These are phyloP conservation scores for Cosmia pyralina DNA, from an alignment of 2,888 invertebrate species.

Conservation along the genomic window DNA sequence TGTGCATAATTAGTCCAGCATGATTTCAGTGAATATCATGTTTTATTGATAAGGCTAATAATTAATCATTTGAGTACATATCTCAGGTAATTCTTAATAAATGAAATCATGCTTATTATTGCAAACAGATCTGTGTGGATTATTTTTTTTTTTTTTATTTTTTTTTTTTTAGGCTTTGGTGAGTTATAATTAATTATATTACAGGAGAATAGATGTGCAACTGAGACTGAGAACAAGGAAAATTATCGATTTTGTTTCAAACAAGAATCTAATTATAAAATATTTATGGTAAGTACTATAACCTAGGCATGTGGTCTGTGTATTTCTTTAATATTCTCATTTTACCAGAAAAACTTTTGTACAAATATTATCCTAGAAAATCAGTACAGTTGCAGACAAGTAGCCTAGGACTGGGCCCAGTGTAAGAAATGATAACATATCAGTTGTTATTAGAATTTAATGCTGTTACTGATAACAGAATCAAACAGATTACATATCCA, in stretches of 20 bases:
- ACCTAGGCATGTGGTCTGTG: no score
- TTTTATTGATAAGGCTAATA: slow-evolving; percentile 12
- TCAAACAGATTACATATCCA: slow-evolving; percentile 8
- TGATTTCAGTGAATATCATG: not conserved
- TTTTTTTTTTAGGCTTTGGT: no score
- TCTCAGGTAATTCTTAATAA: not conserved
- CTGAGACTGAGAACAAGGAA: no score
- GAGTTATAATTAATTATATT: no score
- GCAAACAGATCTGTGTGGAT: no score
- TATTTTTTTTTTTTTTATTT: no score
- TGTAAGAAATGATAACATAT: slow-evolving; percentile 28
- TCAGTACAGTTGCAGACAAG: not conserved
- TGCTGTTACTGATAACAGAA: slow-evolving; percentile 24
- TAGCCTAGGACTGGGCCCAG: not conserved
- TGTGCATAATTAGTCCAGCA: not conserved
- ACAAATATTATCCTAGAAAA: not conserved
- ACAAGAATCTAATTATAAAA: no score
- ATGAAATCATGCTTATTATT: not conserved
- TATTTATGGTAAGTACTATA: no score
- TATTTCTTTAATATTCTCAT: no score
- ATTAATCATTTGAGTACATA: not conserved
- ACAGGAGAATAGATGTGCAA: no score
- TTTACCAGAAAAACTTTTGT: no score
- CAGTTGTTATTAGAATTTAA: slow-evolving; percentile 19
- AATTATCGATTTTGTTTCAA: no score